A percentile compares a stretch with the other conserved stretches of the same genome.
Conservation (phyloP, 2,797 vertebrate species). For the Carapus acus region DNA sequence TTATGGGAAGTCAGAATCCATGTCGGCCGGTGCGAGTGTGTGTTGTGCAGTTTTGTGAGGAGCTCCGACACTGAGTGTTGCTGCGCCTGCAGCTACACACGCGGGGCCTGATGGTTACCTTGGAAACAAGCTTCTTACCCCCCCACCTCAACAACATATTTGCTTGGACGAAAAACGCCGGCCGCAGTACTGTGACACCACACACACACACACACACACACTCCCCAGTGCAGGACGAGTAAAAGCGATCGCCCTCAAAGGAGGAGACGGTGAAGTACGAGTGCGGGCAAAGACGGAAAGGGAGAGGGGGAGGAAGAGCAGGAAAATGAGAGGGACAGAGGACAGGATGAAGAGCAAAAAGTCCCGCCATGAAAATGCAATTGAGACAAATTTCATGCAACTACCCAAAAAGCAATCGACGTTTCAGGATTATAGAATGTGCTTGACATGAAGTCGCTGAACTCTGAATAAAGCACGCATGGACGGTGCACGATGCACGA, state of each 20-base stretch:
- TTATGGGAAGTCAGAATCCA: no score
- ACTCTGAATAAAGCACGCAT: constrained; percentile 50
- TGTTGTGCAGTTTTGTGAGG: no score
- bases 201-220: constrained; percentile 1
- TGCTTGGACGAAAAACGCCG: not conserved
- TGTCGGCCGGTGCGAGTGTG: no score
- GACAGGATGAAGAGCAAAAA: no score
- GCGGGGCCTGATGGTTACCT: constrained; percentile 66
- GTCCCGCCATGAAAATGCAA: no score
- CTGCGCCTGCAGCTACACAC: no score
- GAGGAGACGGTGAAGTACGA: constrained; percentile 13
- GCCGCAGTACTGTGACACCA: no score
- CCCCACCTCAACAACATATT: constrained; percentile 18
- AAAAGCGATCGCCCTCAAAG: constrained; percentile 1
- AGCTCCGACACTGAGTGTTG: no score
- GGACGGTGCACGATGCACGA: no score
- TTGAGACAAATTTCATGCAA: no score
- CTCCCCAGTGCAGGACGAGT: constrained; percentile 24
- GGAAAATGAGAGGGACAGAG: constrained; percentile 1
- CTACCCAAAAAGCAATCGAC: no score
- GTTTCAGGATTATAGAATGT: constrained; percentile 38
- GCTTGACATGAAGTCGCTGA: constrained; percentile 51
- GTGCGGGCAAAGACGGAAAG: constrained; percentile 4
- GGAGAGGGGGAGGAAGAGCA: constrained; percentile 13
- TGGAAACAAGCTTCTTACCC: constrained; percentile 70